These are phyloP conservation scores for Lypha dubia DNA, from an alignment of 2,888 invertebrate species.

Conservation along the genomic window DNA sequence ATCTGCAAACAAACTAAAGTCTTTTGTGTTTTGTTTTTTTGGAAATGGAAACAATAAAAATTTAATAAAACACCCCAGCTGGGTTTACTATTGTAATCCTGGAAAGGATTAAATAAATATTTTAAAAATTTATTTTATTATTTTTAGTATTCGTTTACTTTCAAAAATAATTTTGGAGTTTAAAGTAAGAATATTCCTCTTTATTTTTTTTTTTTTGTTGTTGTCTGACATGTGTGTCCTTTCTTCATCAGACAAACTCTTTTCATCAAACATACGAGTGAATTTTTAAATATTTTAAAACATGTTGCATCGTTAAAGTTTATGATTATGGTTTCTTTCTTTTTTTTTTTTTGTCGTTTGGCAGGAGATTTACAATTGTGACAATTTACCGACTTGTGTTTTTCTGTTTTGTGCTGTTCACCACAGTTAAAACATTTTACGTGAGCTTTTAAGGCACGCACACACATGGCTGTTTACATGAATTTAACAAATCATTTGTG, in stretches of 20 bases:
- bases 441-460: conserved; percentile 66
- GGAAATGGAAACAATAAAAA: conserved; percentile 60
- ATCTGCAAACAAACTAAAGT: conserved; percentile 65
- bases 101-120: conserved; percentile 64
- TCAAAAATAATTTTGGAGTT: conserved; percentile 47
- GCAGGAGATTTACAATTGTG: conserved; percentile 75
- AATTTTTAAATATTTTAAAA: conserved; percentile 62
- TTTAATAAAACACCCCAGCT: conserved; percentile 71
- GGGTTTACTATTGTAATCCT: conserved; percentile 73
- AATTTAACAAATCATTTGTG: conserved; percentile 1
- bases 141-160: background rate
- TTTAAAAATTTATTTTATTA: conserved; percentile 45
- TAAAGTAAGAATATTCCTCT: conserved; percentile 14
- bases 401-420: conserved; percentile 43
- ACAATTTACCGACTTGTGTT: conserved; percentile 70
- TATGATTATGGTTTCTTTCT: conserved; percentile 82
- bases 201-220: too few species aligned
- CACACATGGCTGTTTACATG: conserved; percentile 6
- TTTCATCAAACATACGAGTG: conserved; percentile 9
- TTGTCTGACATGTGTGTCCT: conserved; percentile 3
- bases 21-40: conserved; percentile 25
- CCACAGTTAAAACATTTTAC: conserved; percentile 57
- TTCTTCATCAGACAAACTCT: background rate
- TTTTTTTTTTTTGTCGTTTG: conserved; percentile 42
- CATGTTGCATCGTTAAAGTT: conserved; percentile 82